Percentiles rank a stretch among this genome's conserved stretches.
Conservation (phyloP, 1,140 invertebrate genomes). For the Brachionus manjavacas region DNA sequence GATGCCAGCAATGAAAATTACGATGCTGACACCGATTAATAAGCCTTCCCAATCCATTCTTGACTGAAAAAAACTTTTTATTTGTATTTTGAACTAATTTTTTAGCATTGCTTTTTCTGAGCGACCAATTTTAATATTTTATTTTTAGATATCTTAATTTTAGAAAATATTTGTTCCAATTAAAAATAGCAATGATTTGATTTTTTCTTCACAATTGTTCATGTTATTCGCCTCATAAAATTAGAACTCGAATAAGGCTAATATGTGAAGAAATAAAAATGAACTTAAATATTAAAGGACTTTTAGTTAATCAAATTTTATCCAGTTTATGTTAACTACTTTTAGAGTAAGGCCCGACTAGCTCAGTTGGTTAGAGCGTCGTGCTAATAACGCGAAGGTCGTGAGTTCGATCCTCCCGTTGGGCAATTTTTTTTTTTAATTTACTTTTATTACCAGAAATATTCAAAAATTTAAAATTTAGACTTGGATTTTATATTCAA, state of each 20-base stretch:
- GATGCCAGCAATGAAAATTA: not conserved
- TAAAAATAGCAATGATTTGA: not conserved
- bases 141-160: not conserved
- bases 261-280: not conserved
- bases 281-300: not conserved
- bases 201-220: not conserved
- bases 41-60: constrained; percentile 8
- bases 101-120: not conserved
- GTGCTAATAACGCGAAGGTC: not conserved
- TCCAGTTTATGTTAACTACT: too few species aligned
- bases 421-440: not conserved
- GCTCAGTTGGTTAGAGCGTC: not conserved
- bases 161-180: not conserved
- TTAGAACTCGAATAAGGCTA: not conserved
- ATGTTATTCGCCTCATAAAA: not conserved
- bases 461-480: too few species aligned
- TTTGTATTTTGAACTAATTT: not conserved
- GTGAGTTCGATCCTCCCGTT: not conserved
- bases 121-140: not conserved
- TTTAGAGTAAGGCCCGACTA: not conserved
- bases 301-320: not conserved
- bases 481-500: too few species aligned
- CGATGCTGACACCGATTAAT: not conserved
- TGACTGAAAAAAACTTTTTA: not conserved
- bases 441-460: too few species aligned